Conservation (phyloP, 1,140 invertebrate genomes). For the Aphis craccivora region DNA sequence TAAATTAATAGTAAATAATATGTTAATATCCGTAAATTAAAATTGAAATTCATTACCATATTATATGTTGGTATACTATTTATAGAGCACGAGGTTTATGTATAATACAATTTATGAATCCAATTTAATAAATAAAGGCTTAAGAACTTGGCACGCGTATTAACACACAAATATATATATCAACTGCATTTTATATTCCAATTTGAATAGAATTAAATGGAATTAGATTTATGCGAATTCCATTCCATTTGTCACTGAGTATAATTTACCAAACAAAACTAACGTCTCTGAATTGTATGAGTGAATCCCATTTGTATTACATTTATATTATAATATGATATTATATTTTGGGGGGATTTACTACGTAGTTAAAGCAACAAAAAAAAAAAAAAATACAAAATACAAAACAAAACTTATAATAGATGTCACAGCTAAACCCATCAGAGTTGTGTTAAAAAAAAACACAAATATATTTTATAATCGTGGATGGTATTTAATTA, state of each 20-base stretch:
- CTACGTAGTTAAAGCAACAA: background rate
- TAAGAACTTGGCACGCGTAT: constrained; percentile 3
- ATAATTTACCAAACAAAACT: background rate
- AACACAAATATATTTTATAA: background rate
- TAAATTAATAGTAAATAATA: background rate
- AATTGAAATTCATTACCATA: background rate
- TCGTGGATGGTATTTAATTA: background rate
- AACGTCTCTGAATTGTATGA: background rate
- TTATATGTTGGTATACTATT: background rate
- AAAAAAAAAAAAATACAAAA: background rate
- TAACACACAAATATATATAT: background rate
- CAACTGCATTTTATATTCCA: background rate
- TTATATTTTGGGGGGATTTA: background rate
- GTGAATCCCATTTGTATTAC: background rate
- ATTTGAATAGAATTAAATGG: background rate
- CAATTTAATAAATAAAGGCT: constrained; percentile 15
- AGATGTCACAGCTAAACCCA: background rate
- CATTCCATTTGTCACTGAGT: background rate
- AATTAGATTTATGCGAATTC: background rate
- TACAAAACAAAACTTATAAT: background rate
- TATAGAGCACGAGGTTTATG: background rate
- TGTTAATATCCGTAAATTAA: background rate
- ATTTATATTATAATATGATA: background rate
- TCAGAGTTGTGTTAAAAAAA: background rate
- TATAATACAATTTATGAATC: background rate